phyloP scores from a whole-genome alignment of 1,140 invertebrate species.

The Triops longicaudatus region DNA sequence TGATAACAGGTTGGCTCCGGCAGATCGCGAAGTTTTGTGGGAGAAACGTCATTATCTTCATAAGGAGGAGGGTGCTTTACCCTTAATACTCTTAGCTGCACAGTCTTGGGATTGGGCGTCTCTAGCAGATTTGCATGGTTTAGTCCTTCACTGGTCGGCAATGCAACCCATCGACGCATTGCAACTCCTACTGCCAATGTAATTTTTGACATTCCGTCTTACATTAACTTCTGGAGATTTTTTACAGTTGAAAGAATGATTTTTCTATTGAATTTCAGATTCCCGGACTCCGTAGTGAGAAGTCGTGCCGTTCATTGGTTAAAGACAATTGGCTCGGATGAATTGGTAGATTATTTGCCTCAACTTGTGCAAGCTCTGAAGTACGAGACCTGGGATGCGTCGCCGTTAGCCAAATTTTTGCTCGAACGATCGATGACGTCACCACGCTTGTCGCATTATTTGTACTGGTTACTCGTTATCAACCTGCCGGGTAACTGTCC shows the following conservation, averaged over 20 bases:
- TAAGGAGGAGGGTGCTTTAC: constrained; percentile 71
- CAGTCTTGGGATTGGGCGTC: constrained; percentile 81
- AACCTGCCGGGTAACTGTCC: constrained; percentile 60
- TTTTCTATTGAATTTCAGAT: constrained; percentile 51
- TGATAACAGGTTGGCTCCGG: constrained; percentile 34
- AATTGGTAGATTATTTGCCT: constrained; percentile 81
- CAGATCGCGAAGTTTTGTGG: constrained; percentile 75
- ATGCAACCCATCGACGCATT: constrained; percentile 78
- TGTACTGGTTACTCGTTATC: constrained; percentile 89
- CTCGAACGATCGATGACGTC: constrained; percentile 74
- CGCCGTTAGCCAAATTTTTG: constrained; percentile 69
- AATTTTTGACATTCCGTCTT: constrained; percentile 36
- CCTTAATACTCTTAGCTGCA: constrained; percentile 80
- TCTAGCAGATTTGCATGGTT: constrained; percentile 71
- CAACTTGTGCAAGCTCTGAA: constrained; percentile 89
- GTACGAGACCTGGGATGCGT: constrained; percentile 86
- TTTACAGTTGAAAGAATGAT: no score
- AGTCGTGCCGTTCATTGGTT: constrained; percentile 75
- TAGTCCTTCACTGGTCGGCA: constrained; percentile 71
- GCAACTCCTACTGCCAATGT: constrained; percentile 84
- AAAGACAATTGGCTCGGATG: constrained; percentile 67
- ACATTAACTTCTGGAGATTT: no score
- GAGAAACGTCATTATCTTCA: constrained; percentile 86
- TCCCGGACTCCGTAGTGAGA: constrained; percentile 80
- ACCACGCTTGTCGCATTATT: constrained; percentile 80